Evolutionary conservation across 1,140 invertebrate genomes (phyloP).

Genomic region (Cydia amplana): DNA sequence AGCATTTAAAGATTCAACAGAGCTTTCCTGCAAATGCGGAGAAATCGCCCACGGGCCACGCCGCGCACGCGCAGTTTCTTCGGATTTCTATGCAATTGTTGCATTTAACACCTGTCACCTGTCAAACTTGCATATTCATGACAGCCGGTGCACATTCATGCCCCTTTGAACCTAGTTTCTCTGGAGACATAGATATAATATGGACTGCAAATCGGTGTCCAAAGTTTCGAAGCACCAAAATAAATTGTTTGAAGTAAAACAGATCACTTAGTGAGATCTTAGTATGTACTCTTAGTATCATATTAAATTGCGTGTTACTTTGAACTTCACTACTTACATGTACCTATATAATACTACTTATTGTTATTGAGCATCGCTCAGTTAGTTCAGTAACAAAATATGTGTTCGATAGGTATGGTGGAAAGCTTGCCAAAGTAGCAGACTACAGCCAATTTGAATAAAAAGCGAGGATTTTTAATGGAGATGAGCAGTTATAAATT

Average conservation of each 20-base stretch:
- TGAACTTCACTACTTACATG: too few species aligned
- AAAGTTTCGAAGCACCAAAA: not conserved
- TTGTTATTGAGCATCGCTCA: too few species aligned
- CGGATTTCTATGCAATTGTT: constrained; percentile 29
- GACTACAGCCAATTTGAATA: too few species aligned
- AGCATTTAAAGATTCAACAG: constrained; percentile 22
- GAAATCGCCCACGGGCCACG: constrained; percentile 26
- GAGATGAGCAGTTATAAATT: too few species aligned
- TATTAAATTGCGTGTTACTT: too few species aligned
- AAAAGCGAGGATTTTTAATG: too few species aligned
- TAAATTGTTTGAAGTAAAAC: not conserved
- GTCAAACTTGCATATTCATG: constrained; percentile 27
- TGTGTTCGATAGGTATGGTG: too few species aligned
- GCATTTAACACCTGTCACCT: constrained; percentile 23
- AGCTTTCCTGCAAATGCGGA: constrained; percentile 24
- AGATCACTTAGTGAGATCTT: too few species aligned
- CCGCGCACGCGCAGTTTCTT: constrained; percentile 11
- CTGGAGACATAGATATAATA: not conserved
- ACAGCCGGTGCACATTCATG: constrained; percentile 6
- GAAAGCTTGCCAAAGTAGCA: too few species aligned
- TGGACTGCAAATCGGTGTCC: not conserved
- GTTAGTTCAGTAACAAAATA: too few species aligned
- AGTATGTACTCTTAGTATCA: too few species aligned
- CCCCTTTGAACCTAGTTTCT: constrained; percentile 7
- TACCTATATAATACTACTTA: too few species aligned